These are phyloP conservation scores for Noctua janthina DNA, from an alignment of 2,888 invertebrate species.

Conservation along the genomic window DNA sequence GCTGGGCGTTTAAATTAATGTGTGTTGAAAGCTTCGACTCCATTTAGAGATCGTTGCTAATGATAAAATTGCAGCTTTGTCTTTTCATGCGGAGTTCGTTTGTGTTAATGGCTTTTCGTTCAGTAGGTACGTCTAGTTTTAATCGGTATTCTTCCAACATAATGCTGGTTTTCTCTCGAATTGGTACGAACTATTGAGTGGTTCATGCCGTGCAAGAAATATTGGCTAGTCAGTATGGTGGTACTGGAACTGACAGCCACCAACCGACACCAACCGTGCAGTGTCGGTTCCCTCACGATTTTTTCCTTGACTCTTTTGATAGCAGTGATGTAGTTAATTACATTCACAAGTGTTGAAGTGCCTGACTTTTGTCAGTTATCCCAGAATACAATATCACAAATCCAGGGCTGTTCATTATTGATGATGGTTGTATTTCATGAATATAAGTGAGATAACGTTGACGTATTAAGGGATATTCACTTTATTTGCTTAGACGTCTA, in stretches of 20 bases:
- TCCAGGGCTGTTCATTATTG: neutral
- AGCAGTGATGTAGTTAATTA: neutral
- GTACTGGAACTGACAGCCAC: neutral
- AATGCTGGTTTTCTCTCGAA: neutral
- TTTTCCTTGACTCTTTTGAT: neutral
- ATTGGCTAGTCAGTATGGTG: neutral
- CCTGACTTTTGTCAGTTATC: no score
- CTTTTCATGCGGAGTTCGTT: conserved; percentile 29
- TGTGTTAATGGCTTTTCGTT: conserved; percentile 30
- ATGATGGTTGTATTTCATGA: neutral
- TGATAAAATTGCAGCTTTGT: conserved; percentile 30
- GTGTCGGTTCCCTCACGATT: no score
- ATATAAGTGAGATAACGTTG: neutral
- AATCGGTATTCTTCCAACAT: conserved; percentile 15
- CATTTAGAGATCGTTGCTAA: conserved; percentile 23
- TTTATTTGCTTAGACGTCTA: neutral
- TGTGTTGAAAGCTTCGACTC: conserved; percentile 46
- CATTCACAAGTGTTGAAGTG: no score
- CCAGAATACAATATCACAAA: neutral
- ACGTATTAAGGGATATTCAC: neutral
- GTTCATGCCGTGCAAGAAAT: neutral
- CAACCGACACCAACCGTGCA: no score
- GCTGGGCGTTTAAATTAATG: conserved; percentile 37
- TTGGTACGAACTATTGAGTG: neutral
- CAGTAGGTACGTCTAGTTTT: conserved; percentile 5